phyloP scores from a whole-genome alignment of 2,888 invertebrate species.

The Ormyrus labotus region DNA sequence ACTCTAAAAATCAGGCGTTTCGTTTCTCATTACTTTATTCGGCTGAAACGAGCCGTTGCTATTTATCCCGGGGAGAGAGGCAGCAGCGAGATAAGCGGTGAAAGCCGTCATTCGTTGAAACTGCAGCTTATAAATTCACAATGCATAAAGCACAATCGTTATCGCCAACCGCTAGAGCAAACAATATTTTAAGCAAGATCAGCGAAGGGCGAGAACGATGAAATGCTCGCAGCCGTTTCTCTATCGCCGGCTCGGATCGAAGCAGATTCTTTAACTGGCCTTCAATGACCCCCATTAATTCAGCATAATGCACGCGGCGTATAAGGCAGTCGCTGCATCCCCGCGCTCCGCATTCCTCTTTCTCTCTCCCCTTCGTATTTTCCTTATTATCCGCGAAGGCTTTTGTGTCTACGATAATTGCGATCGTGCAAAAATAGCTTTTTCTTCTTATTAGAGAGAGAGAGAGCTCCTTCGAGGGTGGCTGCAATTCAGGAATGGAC shows the following conservation, averaged over 20 bases:
- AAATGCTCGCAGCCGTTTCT: slow-evolving; percentile 31
- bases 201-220: background rate
- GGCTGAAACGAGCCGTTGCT: no score
- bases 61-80: no score
- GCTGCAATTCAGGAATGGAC: no score
- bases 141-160: slow-evolving; percentile 24
- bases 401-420: slow-evolving; percentile 33
- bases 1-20: no score
- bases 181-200: slow-evolving; percentile 22
- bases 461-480: background rate
- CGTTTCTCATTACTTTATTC: no score
- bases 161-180: slow-evolving; percentile 2
- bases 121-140: background rate
- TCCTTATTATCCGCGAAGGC: slow-evolving; percentile 26
- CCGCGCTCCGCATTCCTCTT: background rate
- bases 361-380: slow-evolving; percentile 22
- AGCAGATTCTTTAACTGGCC: slow-evolving; percentile 48
- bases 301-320: slow-evolving; percentile 35
- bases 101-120: background rate
- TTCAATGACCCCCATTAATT: slow-evolving; percentile 53
- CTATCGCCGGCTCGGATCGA: slow-evolving; percentile 47
- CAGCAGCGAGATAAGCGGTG: background rate
- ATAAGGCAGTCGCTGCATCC: background rate
- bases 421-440: slow-evolving; percentile 32
- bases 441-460: slow-evolving; percentile 3